Base-by-base conservation (phyloP, 2,113 vertebrate genomes). In the Notarius quadriscutis region DNA sequence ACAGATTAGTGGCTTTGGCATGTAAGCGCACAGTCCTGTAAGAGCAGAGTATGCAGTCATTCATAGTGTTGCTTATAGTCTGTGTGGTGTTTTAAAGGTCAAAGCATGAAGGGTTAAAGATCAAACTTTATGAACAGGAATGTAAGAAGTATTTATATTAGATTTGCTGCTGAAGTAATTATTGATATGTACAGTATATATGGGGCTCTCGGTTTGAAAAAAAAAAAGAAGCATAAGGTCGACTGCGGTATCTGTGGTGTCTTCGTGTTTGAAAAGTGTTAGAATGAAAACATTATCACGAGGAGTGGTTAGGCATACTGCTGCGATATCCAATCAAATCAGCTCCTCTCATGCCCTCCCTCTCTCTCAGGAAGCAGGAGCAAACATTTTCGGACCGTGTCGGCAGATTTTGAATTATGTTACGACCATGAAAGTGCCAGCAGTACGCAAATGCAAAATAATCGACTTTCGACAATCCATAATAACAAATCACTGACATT, bases 1-100 rank as follows among this genome's bases (percentile, higher is more conserved):
- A 67, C 71, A 69, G 88, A 86, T 86, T 83, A 89, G 80, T 58
- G 88, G 50, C 34, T 55, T 41, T 60, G 41, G 60, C 71, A 78
- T 83, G 84, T 75, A 85, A 9, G 53, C 57, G 18, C 7, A 17
- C 55, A 58, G 71, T 85, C 69, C 62, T 53, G 71, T 22, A 81
- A 60, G 58, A 81, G 57, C 30, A 62, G 79, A 81, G 79, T 14
- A 55, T 17, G 55, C 65, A 30, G 50, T 84, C 82, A 53, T 55
- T 69, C 63, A 71, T 55, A 51, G 74, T 84, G 34, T n/a, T 34
- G 17, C 65, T 84, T 27, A 62, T 62, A 81, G 79, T 48, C 7
- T 53, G 50, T 69, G 62, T 18, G 25, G 83, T 71, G 65, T 50
- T 57, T 83, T 58, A 83, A 63, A 71, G 67, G 86, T 74, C 65